These are phyloP conservation scores for Halichondria panicea DNA, from an alignment of 37 sponge, comb jelly and placozoan species.

Conservation along the genomic window DNA sequence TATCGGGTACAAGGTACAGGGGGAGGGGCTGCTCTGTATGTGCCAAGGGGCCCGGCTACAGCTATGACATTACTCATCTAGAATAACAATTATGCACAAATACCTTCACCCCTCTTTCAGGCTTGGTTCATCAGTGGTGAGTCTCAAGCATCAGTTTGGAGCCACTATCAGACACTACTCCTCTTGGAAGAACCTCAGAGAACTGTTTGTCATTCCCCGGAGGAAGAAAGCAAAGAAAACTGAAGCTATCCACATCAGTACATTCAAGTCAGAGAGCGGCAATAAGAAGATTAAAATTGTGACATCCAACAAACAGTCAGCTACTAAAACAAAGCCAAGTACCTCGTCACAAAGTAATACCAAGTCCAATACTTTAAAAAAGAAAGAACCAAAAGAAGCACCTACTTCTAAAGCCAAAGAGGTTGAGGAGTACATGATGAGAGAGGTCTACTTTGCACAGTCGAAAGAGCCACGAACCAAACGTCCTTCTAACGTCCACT, in stretches of 20 bases:
- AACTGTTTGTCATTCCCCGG: conserved; percentile 49
- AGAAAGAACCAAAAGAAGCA: too few relatives aligned
- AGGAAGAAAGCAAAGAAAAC: not conserved
- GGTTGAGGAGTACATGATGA: conserved; percentile 45
- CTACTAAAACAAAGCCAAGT: not conserved
- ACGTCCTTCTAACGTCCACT: conserved; percentile 46
- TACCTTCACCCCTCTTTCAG: conserved; percentile 14
- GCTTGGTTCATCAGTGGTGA: not conserved
- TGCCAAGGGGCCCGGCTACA: too few relatives aligned
- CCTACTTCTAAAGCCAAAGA: too few relatives aligned
- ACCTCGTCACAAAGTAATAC: not conserved
- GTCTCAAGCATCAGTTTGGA: conserved; percentile 1
- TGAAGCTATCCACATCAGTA: not conserved
- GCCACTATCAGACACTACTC: conserved; percentile 35
- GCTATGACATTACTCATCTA: too few relatives aligned
- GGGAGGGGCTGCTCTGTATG: too few relatives aligned
- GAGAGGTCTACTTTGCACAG: conserved; percentile 73
- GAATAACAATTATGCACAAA: too few relatives aligned
- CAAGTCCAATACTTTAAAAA: not conserved
- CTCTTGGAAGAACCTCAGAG: conserved; percentile 41
- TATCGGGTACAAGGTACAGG: too few relatives aligned
- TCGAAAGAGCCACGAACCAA: conserved; percentile 43
- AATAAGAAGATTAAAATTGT: not conserved
- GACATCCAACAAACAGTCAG: not conserved
- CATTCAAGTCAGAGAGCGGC: not conserved